Evolutionary conservation across 2,113 vertebrate genomes (phyloP).

Genomic region (Copsychus sechellarum): DNA sequence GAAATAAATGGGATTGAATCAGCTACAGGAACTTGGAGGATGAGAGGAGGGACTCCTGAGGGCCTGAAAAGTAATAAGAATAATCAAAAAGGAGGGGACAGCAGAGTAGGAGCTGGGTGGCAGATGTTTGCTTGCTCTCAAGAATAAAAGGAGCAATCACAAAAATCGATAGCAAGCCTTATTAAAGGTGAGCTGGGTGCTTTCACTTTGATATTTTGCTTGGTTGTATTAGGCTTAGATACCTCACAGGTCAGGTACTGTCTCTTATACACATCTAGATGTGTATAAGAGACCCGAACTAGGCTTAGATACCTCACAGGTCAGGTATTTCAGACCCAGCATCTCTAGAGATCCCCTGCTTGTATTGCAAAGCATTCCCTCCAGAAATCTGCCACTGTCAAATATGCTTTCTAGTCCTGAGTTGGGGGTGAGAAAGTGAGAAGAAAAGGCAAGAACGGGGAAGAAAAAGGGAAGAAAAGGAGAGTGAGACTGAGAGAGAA

Average conservation of each 20-base stretch:
- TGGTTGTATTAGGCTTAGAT: constrained; percentile 19
- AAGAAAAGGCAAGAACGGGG: neutral
- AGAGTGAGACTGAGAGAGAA: neutral
- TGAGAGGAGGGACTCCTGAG: neutral
- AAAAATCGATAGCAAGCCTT: constrained; percentile 40
- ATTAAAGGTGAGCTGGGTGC: constrained; percentile 53
- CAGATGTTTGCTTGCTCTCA: constrained; percentile 31
- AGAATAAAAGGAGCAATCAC: constrained; percentile 59
- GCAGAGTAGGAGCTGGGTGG: neutral
- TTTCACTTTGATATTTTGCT: constrained; percentile 40
- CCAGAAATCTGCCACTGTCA: constrained; percentile 26
- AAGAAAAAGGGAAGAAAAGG: neutral
- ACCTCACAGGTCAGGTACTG: constrained; percentile 30
- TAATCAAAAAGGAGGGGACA: constrained; percentile 28
- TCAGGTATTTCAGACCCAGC: constrained; percentile 7
- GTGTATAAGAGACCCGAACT: too few relatives aligned
- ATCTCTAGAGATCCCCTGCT: constrained; percentile 5
- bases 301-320: constrained; percentile 22
- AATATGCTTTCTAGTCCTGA: neutral
- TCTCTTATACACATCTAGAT: too few relatives aligned
- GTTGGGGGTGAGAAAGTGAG: neutral
- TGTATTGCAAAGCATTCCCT: constrained; percentile 18
- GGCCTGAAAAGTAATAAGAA: neutral
- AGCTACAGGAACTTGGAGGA: neutral
- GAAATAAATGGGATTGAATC: neutral